These are phyloP conservation scores for Trichonephila inaurata DNA, from an alignment of 1,140 invertebrate genomes.

Conservation along the genomic window DNA sequence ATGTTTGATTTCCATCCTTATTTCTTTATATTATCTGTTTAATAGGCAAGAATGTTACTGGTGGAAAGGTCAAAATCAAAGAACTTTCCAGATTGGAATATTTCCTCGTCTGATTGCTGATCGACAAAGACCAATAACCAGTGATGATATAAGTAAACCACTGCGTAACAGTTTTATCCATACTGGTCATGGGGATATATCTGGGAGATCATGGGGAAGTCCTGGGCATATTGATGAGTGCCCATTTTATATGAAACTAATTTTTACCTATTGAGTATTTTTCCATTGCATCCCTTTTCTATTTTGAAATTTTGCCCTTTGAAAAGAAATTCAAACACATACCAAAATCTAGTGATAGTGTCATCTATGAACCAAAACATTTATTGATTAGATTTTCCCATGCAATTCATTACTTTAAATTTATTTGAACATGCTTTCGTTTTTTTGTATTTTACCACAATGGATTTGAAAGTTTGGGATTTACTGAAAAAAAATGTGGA, in stretches of 20 bases:
- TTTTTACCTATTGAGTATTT: neutral
- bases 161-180: constrained; percentile 93
- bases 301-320: too few relatives aligned
- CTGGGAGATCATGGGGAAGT: constrained; percentile 93
- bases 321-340: too few relatives aligned
- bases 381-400: too few relatives aligned
- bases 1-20: neutral
- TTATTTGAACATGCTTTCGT: too few relatives aligned
- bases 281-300: too few relatives aligned
- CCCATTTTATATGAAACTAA: neutral
- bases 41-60: constrained; percentile 91
- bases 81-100: constrained; percentile 90
- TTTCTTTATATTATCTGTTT: constrained; percentile 15
- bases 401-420: too few relatives aligned
- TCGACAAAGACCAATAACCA: constrained; percentile 83
- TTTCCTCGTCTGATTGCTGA: constrained; percentile 87
- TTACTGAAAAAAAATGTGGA: too few relatives aligned
- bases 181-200: constrained; percentile 84
- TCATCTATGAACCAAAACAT: too few relatives aligned
- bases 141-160: constrained; percentile 87
- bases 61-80: constrained; percentile 96
- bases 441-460: too few relatives aligned
- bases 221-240: constrained; percentile 89
- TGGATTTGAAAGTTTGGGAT: too few relatives aligned
- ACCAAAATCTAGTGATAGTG: too few relatives aligned